These are phyloP conservation scores for Hippolais icterina DNA, from an alignment of 2,113 vertebrate species.

Conservation along the genomic window DNA sequence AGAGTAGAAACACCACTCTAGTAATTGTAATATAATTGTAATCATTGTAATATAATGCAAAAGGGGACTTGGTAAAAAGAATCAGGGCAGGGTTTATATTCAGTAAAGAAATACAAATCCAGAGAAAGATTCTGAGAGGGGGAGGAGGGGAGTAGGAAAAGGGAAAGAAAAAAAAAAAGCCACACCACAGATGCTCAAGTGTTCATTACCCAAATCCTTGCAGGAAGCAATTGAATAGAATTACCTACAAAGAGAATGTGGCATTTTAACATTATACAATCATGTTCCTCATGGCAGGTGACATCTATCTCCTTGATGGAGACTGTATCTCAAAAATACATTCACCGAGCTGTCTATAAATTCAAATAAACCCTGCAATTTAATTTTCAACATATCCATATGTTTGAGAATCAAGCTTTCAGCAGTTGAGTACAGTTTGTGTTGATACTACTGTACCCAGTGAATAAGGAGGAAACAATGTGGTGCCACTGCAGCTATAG, in stretches of 20 bases:
- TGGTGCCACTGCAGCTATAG: slow-evolving; percentile 24
- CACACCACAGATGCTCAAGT: slow-evolving; percentile 40
- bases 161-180: background rate
- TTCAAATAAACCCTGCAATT: slow-evolving; percentile 77
- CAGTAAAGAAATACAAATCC: background rate
- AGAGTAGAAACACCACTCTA: background rate
- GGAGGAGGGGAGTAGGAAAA: background rate
- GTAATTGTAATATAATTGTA: background rate
- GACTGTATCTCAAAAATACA: slow-evolving; percentile 71
- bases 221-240: slow-evolving; percentile 66
- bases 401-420: slow-evolving; percentile 70
- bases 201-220: slow-evolving; percentile 68
- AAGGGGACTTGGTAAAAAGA: background rate
- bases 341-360: slow-evolving; percentile 71
- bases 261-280: slow-evolving; percentile 71
- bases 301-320: slow-evolving; percentile 71
- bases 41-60: background rate
- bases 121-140: background rate
- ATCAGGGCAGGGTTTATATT: background rate
- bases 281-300: slow-evolving; percentile 69
- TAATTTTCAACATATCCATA: slow-evolving; percentile 76
- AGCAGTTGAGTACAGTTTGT: slow-evolving; percentile 61
- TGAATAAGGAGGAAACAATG: slow-evolving; percentile 66
- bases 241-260: slow-evolving; percentile 68
- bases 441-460: slow-evolving; percentile 59